Evolutionary conservation across 1,140 invertebrate species (phyloP), one percentile per base, ranked within the genome.

Genomic region (Euura lappo): DNA sequence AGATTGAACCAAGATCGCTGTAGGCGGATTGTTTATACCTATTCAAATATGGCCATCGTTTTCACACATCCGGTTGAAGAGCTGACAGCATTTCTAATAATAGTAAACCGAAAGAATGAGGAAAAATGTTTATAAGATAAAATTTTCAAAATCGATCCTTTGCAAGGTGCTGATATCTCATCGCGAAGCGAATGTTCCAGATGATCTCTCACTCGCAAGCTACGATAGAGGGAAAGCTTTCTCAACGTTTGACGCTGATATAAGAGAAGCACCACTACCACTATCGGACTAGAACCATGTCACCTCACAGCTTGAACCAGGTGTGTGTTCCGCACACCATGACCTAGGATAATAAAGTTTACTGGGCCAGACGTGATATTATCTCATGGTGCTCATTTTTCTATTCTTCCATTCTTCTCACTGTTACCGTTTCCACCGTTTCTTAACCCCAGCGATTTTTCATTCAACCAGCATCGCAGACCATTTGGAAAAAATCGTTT

Each of bases 331-430:
- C 51, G 3, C 51, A n/a, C 51, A 60, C 51, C 51, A 8, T 60
- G 51, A 60, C 51, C 51, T 60, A 60, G 51, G 51, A 60, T 60
- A 60, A 60, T 60, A 60, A 60, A 60, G 51, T 60, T 60, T 60
- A 60, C 8, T 60, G 51, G 51, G 51, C 51, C 51, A 60, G 51
- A 6, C 51, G 51, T 60, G 28, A 28, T 60, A n/a, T n/a, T 60
- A 8, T n/a, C 51, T 60, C 51, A 11, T 60, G 8, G 51, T n/a
- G 51, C 51, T 60, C 51, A 60, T 60, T 60, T 60, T 60, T 60
- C 51, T n/a, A 60, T 60, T n/a, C 51, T 11, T 60, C 13, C 51
- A 8, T n/a, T 60, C 51, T 6, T 60, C 51, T 60, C 51, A n/a
- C 51, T 8, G 10, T 11, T 60, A 60, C 13, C 51, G 0, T 28